These are phyloP conservation scores for Microctonus aethiopoides DNA, from an alignment of 2,888 invertebrate genomes.

Conservation along the genomic window DNA sequence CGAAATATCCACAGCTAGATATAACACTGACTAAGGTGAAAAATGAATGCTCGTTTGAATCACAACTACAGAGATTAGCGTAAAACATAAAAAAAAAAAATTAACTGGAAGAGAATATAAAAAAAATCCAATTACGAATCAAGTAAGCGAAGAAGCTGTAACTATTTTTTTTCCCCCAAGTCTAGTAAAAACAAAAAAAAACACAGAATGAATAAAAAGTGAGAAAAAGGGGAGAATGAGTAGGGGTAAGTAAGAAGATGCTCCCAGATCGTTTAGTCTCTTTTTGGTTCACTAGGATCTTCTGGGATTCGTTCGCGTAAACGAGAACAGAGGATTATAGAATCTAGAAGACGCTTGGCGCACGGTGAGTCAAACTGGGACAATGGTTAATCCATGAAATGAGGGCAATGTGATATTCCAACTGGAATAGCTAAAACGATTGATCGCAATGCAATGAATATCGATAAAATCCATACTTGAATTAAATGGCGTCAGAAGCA, in stretches of 20 bases:
- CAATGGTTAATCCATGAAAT: slow-evolving; percentile 48
- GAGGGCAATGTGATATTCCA: slow-evolving; percentile 47
- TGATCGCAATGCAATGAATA: slow-evolving; percentile 46
- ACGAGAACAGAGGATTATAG: slow-evolving; percentile 32
- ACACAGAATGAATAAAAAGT: slow-evolving; percentile 7
- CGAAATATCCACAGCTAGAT: slow-evolving; percentile 7
- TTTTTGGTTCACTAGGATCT: slow-evolving; percentile 16
- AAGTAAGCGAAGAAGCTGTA: slow-evolving; percentile 8
- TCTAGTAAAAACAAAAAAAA: background rate
- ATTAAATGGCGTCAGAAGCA: slow-evolving; percentile 1
- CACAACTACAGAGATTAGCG: background rate
- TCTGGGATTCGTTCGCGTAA: slow-evolving; percentile 28
- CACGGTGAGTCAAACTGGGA: slow-evolving; percentile 30
- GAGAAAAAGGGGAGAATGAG: background rate
- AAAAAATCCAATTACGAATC: slow-evolving; percentile 9
- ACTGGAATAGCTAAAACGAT: slow-evolving; percentile 43
- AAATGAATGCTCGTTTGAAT: background rate
- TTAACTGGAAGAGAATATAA: background rate
- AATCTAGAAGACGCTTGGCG: slow-evolving; percentile 23
- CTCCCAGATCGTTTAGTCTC: slow-evolving; percentile 27
- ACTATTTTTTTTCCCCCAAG: background rate
- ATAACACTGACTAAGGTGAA: background rate
- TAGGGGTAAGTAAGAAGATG: background rate
- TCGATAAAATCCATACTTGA: slow-evolving; percentile 42
- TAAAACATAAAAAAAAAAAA: background rate